Base-by-base conservation (phyloP, 2,888 invertebrate genomes). In the Zootermopsis nevadensis region DNA sequence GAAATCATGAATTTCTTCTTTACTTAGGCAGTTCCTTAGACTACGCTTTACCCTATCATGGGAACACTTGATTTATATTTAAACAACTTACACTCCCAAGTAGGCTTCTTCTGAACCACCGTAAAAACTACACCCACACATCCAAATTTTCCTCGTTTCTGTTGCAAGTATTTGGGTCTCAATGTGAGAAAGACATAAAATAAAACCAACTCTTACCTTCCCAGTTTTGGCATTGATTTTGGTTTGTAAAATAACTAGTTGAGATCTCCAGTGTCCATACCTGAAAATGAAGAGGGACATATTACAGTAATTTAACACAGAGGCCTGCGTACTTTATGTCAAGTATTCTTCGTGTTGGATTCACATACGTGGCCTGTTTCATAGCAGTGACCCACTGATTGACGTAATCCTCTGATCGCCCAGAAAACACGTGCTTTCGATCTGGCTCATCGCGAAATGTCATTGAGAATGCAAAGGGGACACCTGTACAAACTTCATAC, bases 391-490 rank as follows among this genome's bases (percentile, higher is more conserved):
- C 93, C 95, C 95, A 95, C 84, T 93, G 92, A 82, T 93, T 92
- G 2, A 94, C 94, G 89, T 94, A 93, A 74, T 91, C 91, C 88
- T 95, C 94, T 79, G 94, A 93, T 77, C 94, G 91, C 53, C 94
- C 94, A 69, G 94, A 93, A 87, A 95, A 93, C 82, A 95, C 89
- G 87, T 95, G 95, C 77, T 93, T 92, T 86, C 93, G 93, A 72
- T 94, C 93, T 27, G 93, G 92, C 87, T 94, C 94, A 86, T 93
- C 92, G 85, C 90, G 92, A 87, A 94, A 94, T 84, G 93, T 92
- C 88, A 96, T 92, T 72, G 94, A 95, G 90, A 96, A 95, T 55
- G 95, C 94, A 89, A 95, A 95, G 84, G 93, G 93, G 86, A 93
- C 92, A 85, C 92, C 93, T 0, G 89, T 87, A 22, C 92, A 93